phyloP scores from a whole-genome alignment of 2,888 invertebrate species.

The Lymantria monacha region DNA sequence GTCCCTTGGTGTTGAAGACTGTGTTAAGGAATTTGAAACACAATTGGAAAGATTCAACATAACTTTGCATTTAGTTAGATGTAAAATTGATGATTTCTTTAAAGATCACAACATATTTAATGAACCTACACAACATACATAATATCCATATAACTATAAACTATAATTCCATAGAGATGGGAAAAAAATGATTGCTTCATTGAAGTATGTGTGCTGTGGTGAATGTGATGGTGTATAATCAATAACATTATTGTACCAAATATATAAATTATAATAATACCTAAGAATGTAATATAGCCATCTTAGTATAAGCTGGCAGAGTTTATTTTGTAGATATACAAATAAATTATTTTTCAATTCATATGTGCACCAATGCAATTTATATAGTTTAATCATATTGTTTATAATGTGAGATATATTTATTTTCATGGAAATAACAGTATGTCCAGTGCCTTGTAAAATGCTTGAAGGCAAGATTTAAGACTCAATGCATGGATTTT shows the following conservation, averaged over 20 bases:
- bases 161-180: background rate
- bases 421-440: constrained; percentile 17
- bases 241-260: constrained; percentile 27
- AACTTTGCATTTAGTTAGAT: constrained; percentile 81
- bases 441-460: constrained; percentile 47
- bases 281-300: constrained; percentile 38
- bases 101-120: constrained; percentile 79
- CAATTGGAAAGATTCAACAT: constrained; percentile 68
- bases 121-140: constrained; percentile 17
- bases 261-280: constrained; percentile 18
- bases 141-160: background rate
- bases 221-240: constrained; percentile 18
- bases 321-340: constrained; percentile 25
- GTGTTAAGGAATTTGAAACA: constrained; percentile 60
- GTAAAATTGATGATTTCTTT: constrained; percentile 83
- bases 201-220: constrained; percentile 12
- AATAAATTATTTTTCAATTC: constrained; percentile 22
- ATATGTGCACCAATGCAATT: constrained; percentile 19
- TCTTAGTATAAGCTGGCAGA: constrained; percentile 30
- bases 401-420: constrained; percentile 7
- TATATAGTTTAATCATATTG: constrained; percentile 13
- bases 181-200: background rate
- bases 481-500: constrained; percentile 36
- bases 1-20: constrained; percentile 67
- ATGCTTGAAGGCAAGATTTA: constrained; percentile 33